A percentile compares a stretch with the other conserved stretches of the same genome.
Evolutionary conservation across 2,113 vertebrate species (phyloP).

Genomic region (Antechinus stuartii): DNA sequence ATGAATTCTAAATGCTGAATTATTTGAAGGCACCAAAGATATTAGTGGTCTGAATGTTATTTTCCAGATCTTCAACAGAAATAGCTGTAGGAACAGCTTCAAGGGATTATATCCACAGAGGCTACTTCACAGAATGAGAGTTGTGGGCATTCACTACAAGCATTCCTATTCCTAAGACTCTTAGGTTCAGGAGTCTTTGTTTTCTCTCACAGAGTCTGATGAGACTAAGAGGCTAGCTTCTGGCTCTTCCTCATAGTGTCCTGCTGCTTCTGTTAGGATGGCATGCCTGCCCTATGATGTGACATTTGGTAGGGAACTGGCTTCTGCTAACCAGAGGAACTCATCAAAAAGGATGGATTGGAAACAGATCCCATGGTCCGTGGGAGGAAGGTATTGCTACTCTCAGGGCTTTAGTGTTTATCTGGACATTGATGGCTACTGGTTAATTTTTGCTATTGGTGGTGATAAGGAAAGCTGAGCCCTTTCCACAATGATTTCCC

Average conservation of each 20-base stretch:
- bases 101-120: background rate
- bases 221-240: background rate
- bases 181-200: background rate
- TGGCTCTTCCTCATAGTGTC: background rate
- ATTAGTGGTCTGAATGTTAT: background rate
- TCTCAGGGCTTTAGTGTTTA: background rate
- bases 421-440: background rate
- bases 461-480: background rate
- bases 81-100: background rate
- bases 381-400: background rate
- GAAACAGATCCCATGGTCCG: background rate
- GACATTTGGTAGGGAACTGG: background rate
- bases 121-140: background rate
- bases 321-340: background rate
- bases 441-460: background rate
- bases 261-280: background rate
- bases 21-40: background rate
- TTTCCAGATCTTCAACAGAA: background rate
- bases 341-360: background rate
- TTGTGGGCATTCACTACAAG: background rate
- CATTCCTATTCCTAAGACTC: background rate
- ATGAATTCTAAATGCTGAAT: background rate
- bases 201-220: background rate
- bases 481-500: background rate
- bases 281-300: background rate